Percentiles rank a stretch among this genome's conserved stretches.
These are phyloP conservation scores for Xenus cinereus DNA, from an alignment of 2,113 vertebrate species.

Conservation along the genomic window DNA sequence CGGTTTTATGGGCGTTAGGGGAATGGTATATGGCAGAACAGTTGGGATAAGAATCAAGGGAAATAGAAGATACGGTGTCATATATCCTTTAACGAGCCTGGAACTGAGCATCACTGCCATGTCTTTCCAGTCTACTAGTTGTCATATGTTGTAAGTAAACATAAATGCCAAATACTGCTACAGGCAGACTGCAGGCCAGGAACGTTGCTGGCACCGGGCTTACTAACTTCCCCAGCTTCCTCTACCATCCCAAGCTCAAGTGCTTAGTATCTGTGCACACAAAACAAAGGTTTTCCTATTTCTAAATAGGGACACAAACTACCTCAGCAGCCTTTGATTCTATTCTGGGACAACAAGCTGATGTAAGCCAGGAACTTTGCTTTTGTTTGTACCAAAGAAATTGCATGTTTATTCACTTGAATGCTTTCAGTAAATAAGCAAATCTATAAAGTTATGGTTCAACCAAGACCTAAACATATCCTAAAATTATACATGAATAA, in stretches of 20 bases:
- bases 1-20: background rate
- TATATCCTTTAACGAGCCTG: conserved; percentile 15
- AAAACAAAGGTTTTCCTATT: conserved; percentile 61
- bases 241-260: background rate
- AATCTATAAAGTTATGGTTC: background rate
- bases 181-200: conserved; percentile 24
- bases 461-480: background rate
- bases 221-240: conserved; percentile 37
- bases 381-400: conserved; percentile 19
- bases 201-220: background rate
- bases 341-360: conserved; percentile 15
- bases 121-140: conserved; percentile 41
- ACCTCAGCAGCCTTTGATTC: conserved; percentile 49
- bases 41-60: background rate
- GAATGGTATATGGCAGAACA: background rate
- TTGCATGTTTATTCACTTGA: background rate
- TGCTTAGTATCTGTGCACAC: background rate
- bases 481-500: background rate
- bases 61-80: background rate
- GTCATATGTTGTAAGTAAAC: conserved; percentile 3
- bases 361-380: background rate
- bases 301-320: conserved; percentile 37
- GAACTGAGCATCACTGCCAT: conserved; percentile 24
- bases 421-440: background rate
- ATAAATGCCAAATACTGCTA: conserved; percentile 1